These are phyloP conservation scores for Oryzias celebensis DNA, from an alignment of 2,113 vertebrate genomes.

Conservation along the genomic window DNA sequence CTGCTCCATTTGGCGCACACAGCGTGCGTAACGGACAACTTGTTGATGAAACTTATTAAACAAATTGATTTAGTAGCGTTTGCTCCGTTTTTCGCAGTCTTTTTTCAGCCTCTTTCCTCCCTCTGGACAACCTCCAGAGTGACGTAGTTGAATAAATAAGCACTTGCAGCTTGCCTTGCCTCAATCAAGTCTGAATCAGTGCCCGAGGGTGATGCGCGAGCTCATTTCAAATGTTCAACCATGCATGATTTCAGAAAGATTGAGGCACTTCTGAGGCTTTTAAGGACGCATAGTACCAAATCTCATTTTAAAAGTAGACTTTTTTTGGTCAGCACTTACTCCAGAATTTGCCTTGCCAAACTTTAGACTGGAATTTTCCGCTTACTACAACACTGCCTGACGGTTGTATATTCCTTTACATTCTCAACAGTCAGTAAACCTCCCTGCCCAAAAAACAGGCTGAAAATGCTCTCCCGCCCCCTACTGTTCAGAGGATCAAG, in stretches of 20 bases:
- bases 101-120: constrained; percentile 57
- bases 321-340: too few relatives aligned
- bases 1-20: constrained; percentile 73
- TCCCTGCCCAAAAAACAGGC: constrained; percentile 2
- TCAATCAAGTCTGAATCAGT: constrained; percentile 93
- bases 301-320: too few relatives aligned
- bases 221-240: constrained; percentile 98
- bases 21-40: constrained; percentile 76
- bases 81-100: constrained; percentile 79
- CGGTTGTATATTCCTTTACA: too few relatives aligned
- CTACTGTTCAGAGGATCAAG: constrained; percentile 57
- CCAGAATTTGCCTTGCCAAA: too few relatives aligned
- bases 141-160: constrained; percentile 89
- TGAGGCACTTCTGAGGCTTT: constrained; percentile 83
- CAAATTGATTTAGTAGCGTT: constrained; percentile 77
- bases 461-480: constrained; percentile 57
- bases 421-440: constrained; percentile 21
- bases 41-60: constrained; percentile 85
- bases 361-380: too few relatives aligned
- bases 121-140: constrained; percentile 83
- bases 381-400: too few relatives aligned
- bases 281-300: constrained; percentile 39
- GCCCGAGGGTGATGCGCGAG: constrained; percentile 89
- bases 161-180: constrained; percentile 92
- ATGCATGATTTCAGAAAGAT: constrained; percentile 92